phyloP scores from a whole-genome alignment of 2,113 vertebrate species.

The Sterna hirundo region DNA sequence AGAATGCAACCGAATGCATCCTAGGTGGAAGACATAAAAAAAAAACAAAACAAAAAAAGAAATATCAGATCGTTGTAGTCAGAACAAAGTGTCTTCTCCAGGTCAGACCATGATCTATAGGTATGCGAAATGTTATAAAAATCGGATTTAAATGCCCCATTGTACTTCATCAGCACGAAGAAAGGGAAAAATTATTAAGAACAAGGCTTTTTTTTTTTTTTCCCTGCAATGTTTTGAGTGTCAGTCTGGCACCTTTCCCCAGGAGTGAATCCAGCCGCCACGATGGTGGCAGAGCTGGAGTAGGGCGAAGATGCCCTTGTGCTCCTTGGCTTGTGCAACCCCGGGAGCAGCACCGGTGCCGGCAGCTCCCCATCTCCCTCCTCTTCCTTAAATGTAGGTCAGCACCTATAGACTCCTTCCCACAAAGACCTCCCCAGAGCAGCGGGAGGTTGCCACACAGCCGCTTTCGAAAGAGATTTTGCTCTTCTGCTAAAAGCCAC shows the following conservation, averaged over 20 bases:
- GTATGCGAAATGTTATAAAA: not conserved
- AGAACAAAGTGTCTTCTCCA: constrained; percentile 30
- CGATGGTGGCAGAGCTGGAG: not conserved
- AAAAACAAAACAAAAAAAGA: not conserved
- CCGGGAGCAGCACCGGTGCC: not conserved
- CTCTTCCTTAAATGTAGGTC: constrained; percentile 33
- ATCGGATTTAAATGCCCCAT: not conserved
- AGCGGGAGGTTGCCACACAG: not conserved
- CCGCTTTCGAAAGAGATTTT: constrained; percentile 1
- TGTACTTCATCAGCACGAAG: constrained; percentile 14
- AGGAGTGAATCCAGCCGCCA: not conserved
- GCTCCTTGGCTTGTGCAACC: not conserved
- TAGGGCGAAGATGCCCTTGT: not conserved
- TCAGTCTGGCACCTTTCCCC: not conserved
- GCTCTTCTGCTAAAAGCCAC: not conserved
- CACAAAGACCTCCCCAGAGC: not conserved
- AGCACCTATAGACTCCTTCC: constrained; percentile 21
- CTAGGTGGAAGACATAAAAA: not conserved
- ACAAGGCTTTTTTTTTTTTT: not conserved
- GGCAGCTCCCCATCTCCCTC: not conserved
- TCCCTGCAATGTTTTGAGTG: fast-evolving
- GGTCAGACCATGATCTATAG: not conserved
- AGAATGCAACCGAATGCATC: not conserved
- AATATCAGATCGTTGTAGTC: constrained; percentile 19
- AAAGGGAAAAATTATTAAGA: not conserved